phyloP scores from a whole-genome alignment of 2,113 vertebrate genomes.

The Microcebus murinus region DNA sequence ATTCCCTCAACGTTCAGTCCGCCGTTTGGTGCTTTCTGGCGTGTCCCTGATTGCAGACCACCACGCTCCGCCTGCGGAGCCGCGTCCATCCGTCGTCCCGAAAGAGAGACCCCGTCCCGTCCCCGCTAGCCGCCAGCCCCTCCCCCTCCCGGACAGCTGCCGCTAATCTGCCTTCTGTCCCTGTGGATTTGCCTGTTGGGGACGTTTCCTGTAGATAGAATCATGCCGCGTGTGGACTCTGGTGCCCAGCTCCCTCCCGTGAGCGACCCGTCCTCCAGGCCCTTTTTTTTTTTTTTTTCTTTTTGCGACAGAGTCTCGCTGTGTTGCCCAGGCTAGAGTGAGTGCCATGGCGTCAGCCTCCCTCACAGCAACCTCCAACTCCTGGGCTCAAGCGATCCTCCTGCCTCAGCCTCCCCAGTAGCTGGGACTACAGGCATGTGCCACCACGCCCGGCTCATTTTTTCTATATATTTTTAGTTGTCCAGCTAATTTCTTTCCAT shows the following conservation, averaged over 20 bases:
- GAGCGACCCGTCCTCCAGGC: too few relatives aligned
- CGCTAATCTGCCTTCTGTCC: not conserved
- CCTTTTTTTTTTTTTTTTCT: too few relatives aligned
- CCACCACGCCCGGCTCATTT: too few relatives aligned
- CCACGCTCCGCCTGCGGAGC: not conserved
- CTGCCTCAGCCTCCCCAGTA: too few relatives aligned
- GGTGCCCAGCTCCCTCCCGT: not conserved
- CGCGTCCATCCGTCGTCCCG: fast-evolving
- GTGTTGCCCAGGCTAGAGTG: too few relatives aligned
- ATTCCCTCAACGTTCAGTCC: not conserved
- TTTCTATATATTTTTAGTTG: too few relatives aligned
- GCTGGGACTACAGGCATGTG: too few relatives aligned
- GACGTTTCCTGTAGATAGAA: not conserved
- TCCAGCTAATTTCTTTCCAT: too few relatives aligned
- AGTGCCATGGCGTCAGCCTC: too few relatives aligned
- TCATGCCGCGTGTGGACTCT: not conserved
- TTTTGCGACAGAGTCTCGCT: too few relatives aligned
- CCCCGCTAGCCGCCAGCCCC: not conserved
- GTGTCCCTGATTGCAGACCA: not conserved
- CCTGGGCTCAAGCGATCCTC: too few relatives aligned
- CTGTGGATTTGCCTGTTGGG: not conserved
- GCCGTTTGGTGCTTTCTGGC: not conserved
- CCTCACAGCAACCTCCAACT: too few relatives aligned
- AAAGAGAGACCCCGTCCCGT: not conserved
- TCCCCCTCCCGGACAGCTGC: not conserved